Conservation (phyloP, 2,888 invertebrate genomes). For the Osmoderma eremita region DNA sequence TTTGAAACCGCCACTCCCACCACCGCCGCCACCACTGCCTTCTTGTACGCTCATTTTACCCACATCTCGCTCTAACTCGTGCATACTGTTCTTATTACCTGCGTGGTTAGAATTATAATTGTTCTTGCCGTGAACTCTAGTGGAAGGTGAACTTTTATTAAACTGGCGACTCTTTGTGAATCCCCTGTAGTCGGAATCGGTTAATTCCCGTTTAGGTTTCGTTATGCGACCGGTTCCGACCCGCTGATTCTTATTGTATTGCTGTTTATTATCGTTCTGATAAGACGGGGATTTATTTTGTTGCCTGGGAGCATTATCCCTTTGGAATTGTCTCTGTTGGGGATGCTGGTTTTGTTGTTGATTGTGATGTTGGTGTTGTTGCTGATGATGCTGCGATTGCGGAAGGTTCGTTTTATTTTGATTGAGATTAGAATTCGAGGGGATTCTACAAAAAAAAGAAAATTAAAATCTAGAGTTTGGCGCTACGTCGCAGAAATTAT, state of each 20-base stretch:
- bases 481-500: neutral
- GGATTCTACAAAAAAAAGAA: slow-evolving; percentile 14
- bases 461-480: too few relatives aligned
- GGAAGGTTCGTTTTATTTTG: slow-evolving; percentile 40
- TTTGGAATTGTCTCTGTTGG: slow-evolving; percentile 13
- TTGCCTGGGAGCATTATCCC: slow-evolving; percentile 25
- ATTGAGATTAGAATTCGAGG: neutral
- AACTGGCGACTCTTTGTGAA: slow-evolving; percentile 58
- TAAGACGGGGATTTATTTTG: slow-evolving; percentile 31
- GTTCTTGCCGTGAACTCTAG: slow-evolving; percentile 46
- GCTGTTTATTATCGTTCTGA: slow-evolving; percentile 40
- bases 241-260: slow-evolving; percentile 47
- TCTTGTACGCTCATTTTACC: slow-evolving; percentile 57
- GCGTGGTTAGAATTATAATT: slow-evolving; percentile 53
- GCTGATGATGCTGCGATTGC: slow-evolving; percentile 32
- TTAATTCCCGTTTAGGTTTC: slow-evolving; percentile 58
- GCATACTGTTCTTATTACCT: slow-evolving; percentile 57
- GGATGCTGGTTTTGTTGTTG: slow-evolving; percentile 21
- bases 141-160: slow-evolving; percentile 51
- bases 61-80: slow-evolving; percentile 58
- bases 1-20: slow-evolving; percentile 48
- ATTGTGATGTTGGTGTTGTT: slow-evolving; percentile 32
- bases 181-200: slow-evolving; percentile 60
- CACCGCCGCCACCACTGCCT: slow-evolving; percentile 46
- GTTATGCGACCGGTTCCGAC: slow-evolving; percentile 56